phyloP scores from a whole-genome alignment of 35 echinoderm and acorn worm genomes.

The Acanthaster planci region DNA sequence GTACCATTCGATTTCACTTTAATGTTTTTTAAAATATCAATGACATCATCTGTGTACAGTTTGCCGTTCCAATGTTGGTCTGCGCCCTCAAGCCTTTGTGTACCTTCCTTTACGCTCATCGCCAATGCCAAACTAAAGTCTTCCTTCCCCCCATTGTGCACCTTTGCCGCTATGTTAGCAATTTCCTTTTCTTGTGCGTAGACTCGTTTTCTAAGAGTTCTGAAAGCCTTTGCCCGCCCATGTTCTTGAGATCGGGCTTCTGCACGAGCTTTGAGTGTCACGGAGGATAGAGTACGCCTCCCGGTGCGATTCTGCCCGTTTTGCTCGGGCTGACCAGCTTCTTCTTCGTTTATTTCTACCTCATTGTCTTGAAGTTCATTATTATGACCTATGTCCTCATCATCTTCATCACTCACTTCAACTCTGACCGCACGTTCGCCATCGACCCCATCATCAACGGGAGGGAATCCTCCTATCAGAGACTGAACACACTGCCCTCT shows the following conservation, averaged over 20 bases:
- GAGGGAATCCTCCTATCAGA: too few relatives aligned
- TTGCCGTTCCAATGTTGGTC: not conserved
- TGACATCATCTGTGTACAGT: not conserved
- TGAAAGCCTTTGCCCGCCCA: slow-evolving; percentile 5
- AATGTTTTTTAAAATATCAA: not conserved
- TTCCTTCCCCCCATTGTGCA: not conserved
- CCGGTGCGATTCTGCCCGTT: not conserved
- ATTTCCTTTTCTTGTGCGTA: too few relatives aligned
- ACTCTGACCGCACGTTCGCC: not conserved
- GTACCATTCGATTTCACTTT: not conserved
- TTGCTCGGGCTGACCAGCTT: too few relatives aligned
- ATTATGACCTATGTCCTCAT: not conserved
- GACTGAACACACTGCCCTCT: too few relatives aligned
- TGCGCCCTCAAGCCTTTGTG: too few relatives aligned
- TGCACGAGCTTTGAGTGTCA: not conserved
- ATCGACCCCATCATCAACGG: too few relatives aligned
- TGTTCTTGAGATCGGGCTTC: not conserved
- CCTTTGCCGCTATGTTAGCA: not conserved
- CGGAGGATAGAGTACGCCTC: not conserved
- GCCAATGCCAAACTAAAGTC: not conserved
- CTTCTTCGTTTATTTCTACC: too few relatives aligned
- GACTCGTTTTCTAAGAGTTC: not conserved
- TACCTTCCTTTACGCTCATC: too few relatives aligned
- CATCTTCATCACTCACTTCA: not conserved
- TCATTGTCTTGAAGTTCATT: too few relatives aligned